Conservation (phyloP, 2,888 invertebrate genomes). For the Hydraecia micacea region DNA sequence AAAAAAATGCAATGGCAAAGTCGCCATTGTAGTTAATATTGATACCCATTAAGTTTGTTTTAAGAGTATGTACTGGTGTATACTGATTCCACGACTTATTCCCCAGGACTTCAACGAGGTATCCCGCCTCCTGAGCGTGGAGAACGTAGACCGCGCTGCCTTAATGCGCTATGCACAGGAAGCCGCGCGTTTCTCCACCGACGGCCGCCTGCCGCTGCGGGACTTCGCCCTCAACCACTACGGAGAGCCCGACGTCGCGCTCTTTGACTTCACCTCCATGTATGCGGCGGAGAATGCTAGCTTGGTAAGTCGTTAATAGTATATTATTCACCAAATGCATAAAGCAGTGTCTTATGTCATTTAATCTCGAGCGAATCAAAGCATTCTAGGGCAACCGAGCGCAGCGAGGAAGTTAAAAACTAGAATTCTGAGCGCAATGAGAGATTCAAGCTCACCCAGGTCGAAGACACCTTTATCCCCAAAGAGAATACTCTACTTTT, state of each 20-base stretch:
- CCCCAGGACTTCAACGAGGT: slow-evolving; percentile 97
- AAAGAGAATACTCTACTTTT: background rate
- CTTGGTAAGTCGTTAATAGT: slow-evolving; percentile 90
- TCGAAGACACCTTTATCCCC: background rate
- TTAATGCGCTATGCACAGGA: slow-evolving; percentile 97
- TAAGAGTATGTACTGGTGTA: background rate
- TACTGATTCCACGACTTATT: background rate
- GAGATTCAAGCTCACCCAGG: background rate
- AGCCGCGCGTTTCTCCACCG: slow-evolving; percentile 98
- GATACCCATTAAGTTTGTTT: background rate
- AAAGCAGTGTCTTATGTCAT: background rate
- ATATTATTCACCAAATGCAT: background rate
- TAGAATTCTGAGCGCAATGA: background rate
- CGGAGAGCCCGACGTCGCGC: slow-evolving; percentile 98
- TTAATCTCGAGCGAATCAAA: too few species aligned
- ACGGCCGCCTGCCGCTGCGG: slow-evolving; percentile 95
- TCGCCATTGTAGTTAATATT: background rate
- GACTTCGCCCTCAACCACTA: slow-evolving; percentile 99
- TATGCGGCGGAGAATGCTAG: slow-evolving; percentile 99
- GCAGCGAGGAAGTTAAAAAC: background rate
- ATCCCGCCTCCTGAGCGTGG: slow-evolving; percentile 94
- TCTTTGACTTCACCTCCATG: slow-evolving; percentile 99
- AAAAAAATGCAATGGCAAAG: too few species aligned
- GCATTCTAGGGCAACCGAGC: too few species aligned
- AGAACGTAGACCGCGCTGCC: slow-evolving; percentile 97